Conservation (phyloP, 2,888 invertebrate species). For the Drosophila austrosaltans region DNA sequence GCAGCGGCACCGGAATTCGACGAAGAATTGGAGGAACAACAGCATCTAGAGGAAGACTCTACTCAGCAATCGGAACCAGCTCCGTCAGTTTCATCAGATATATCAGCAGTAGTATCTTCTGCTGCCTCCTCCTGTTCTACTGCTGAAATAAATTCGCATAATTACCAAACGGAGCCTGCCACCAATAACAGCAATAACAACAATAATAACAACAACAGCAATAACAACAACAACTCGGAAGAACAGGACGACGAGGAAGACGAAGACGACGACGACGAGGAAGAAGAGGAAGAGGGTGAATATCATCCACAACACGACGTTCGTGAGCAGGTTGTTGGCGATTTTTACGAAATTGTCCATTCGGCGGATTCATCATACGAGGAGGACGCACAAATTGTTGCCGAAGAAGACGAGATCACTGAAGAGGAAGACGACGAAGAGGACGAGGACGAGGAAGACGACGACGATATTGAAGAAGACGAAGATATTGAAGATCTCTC, state of each 20-base stretch:
- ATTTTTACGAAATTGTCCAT: constrained; percentile 72
- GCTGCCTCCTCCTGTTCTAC: constrained; percentile 19
- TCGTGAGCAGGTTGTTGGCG: constrained; percentile 4
- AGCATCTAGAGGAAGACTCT: constrained; percentile 5
- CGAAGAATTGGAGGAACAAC: constrained; percentile 19
- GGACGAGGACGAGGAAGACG: constrained; percentile 64
- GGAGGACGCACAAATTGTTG: constrained; percentile 74
- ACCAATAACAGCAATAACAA: not conserved
- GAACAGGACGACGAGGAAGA: constrained; percentile 53
- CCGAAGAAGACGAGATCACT: constrained; percentile 73
- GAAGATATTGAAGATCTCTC: constrained; percentile 65
- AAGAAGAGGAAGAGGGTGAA: constrained; percentile 59
- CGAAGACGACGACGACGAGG: constrained; percentile 64
- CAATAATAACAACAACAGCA: constrained; percentile 6
- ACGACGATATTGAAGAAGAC: constrained; percentile 69
- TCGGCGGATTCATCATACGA: constrained; percentile 74
- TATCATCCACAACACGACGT: constrained; percentile 3
- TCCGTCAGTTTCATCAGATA: constrained; percentile 29
- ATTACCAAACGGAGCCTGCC: constrained; percentile 5
- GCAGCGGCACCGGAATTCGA: constrained; percentile 15
- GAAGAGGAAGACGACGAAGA: constrained; percentile 69
- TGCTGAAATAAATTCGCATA: constrained; percentile 1
- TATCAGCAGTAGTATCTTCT: constrained; percentile 26
- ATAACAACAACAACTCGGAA: constrained; percentile 17
- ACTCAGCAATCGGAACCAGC: constrained; percentile 19